Evolutionary conservation across 2,797 vertebrate species (phyloP), one percentile per base, ranked within the genome.

Genomic region (Sebastes baramenuke): DNA sequence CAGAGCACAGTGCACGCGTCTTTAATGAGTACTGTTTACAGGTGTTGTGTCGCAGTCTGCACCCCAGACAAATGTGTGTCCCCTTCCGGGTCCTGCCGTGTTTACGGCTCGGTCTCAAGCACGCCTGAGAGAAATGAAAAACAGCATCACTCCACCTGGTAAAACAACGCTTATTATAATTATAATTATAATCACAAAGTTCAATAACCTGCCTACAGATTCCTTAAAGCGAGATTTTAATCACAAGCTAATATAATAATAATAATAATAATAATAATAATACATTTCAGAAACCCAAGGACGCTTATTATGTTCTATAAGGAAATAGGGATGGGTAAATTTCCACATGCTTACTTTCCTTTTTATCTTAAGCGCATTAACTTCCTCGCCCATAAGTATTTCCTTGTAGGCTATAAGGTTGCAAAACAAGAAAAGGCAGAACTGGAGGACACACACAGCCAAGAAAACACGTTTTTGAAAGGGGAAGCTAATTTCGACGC

Each of bases 21-120:
- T 54, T 52, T 67, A 20, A 67, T 65, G 8, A 36, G 10, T 61
- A 38, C 27, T 87, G 88, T 90, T 92, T 87, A 87, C 90, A 82
- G 80, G 86, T 91, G 89, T 81, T 72, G 2, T 13, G 88, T 6
- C 38, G 14, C 67, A 64, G 18, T 22, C 46, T 14, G 84, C 20
- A 2, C 22, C 49, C 69, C 29, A 0, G 29, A 55, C 2, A 76
- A 74, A 77, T 22, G 10, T 30, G 72, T 64, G 38, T 4, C 64
- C 29, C 3, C 20, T 42, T 9, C 20, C 4, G 20, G 49, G 42
- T 46, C 42, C 4, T 0, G 13, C 9, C 22, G 29, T 1, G 24
- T 16, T 42, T 67, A 27, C 64, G 25, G 14, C 60, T 30, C 55
- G 22, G 36, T 29, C 11, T 54, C 3, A 4, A 12, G 6, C 49